Percentiles rank a stretch among this genome's conserved stretches.
These are phyloP conservation scores for Sceloporus tristichus DNA, from an alignment of 2,113 vertebrate species.

Conservation along the genomic window DNA sequence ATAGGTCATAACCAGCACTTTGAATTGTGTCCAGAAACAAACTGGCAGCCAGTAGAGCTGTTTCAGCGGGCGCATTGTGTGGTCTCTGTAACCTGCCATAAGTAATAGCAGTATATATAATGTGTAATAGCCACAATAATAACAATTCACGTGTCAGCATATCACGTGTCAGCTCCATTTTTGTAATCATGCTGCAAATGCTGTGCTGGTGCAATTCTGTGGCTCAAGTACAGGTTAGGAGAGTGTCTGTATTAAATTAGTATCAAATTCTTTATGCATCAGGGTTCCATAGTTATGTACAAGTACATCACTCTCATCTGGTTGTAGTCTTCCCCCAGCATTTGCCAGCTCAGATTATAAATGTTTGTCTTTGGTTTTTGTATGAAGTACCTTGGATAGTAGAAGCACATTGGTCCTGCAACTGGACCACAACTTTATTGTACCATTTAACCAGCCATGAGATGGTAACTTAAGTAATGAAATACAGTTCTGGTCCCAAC, in stretches of 20 bases:
- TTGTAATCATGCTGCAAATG: not conserved
- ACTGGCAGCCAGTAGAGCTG: no score
- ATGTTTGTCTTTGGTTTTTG: not conserved
- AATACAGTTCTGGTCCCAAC: not conserved
- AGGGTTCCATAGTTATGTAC: not conserved
- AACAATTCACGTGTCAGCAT: no score
- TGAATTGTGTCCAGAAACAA: no score
- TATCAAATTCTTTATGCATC: not conserved
- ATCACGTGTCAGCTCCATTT: not conserved
- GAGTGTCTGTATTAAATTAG: not conserved
- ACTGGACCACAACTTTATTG: not conserved
- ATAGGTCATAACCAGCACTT: no score
- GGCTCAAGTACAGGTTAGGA: not conserved
- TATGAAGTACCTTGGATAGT: not conserved
- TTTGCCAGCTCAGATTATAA: not conserved
- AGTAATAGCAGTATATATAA: no score
- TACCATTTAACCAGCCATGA: not conserved
- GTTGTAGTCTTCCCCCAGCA: not conserved
- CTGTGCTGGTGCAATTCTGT: not conserved
- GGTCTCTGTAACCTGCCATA: no score
- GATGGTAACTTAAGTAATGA: not conserved
- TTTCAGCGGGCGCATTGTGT: no score
- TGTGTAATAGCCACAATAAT: no score
- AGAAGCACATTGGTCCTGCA: not conserved
- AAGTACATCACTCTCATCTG: not conserved